phyloP scores from a whole-genome alignment of 2,113 vertebrate species.

The Ciconia boyciana region DNA sequence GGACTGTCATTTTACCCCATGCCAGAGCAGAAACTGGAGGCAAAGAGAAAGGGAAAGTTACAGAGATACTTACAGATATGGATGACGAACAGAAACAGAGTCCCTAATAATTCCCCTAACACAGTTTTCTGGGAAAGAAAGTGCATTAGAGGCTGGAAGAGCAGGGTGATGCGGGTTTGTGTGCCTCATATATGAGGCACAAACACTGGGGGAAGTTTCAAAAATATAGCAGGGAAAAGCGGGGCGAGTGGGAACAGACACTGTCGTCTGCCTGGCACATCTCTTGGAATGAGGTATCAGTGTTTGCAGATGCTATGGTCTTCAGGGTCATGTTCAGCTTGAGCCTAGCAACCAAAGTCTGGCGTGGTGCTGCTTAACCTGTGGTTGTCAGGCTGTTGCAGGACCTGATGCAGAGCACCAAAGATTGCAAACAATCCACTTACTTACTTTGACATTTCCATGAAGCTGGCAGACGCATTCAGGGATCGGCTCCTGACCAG shows the following conservation, averaged over 20 bases:
- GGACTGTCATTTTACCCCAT: neutral
- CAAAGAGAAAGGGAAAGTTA: neutral
- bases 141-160: neutral
- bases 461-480: neutral
- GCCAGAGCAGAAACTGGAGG: neutral
- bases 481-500: neutral
- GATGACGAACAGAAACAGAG: neutral
- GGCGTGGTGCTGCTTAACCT: fast-evolving
- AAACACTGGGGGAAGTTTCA: neutral
- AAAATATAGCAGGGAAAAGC: neutral
- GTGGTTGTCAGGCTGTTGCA: neutral
- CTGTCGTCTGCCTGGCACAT: neutral
- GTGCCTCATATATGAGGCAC: neutral
- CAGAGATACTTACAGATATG: neutral
- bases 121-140: neutral
- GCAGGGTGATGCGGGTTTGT: fast-evolving
- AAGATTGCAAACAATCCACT: neutral
- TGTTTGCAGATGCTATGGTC: neutral
- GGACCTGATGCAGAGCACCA: neutral
- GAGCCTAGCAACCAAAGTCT: neutral
- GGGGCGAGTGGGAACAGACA: neutral
- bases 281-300: neutral
- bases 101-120: too few species aligned
- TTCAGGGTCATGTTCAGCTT: neutral
- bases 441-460: neutral